Evolutionary conservation across 2,113 vertebrate species (phyloP), one percentile per base, ranked within the genome.

Genomic region (Triplophysa dalaica): DNA sequence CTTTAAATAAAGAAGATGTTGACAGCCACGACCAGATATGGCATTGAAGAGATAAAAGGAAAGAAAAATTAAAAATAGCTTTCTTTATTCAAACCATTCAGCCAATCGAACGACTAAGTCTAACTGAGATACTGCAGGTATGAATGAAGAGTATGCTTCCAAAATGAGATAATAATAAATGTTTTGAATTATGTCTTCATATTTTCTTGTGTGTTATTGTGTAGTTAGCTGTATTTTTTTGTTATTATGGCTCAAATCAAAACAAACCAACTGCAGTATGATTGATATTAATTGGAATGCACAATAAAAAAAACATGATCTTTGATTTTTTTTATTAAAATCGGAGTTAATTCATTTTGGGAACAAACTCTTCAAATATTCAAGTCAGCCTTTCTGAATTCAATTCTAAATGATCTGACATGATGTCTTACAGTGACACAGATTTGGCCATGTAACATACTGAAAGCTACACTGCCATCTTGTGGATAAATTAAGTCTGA

Each of bases 381-480:
- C 87, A 84, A 86, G 87, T 66, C 70, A 86, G 81, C 75, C 33
- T 21, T 81, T 70, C 82, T 83, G 62, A 73, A 90, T 85, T 82
- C 86, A 83, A 86, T 90, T 84, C 82, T 70, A 63, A 65, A 10
- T 75, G 50, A 54, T 73, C 56, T 87, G 83, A 83, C 81, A 85
- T 63, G 22, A 16, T 79, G 54, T 45, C 19, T 64, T 68, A 65
- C 54, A 62, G n/a, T 52, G n/a, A 81, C 21, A 17, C 48, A 75
- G 8, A 22, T 22, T 63, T 54, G 38, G 1, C 13, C 41, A 12
- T 38, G n/a, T n/a, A 45, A 38, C 22, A 90, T 90, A 87, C 70
- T 21, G 81, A 81, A 75, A 88, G 21, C 89, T 88, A 89, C 88
- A 87, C 87, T 88, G 89, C 92, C 91, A 90, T 81, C 92, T 93